A percentile compares a stretch with the other conserved stretches of the same genome.
These are phyloP conservation scores for Drosophila infuscata DNA, from an alignment of 2,888 invertebrate species.

Conservation along the genomic window DNA sequence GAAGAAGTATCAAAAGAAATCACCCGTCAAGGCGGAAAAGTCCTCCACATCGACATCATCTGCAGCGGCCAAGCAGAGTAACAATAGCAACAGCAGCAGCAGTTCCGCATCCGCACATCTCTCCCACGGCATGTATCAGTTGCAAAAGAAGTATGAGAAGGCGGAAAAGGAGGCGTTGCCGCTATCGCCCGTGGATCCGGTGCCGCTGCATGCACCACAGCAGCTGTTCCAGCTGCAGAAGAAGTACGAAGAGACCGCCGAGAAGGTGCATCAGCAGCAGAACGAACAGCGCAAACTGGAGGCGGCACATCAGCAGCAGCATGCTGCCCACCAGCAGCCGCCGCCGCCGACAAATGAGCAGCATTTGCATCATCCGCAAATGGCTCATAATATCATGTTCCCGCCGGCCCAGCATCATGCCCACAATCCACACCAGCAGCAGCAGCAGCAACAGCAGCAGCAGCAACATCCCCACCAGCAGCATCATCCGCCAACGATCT, in stretches of 20 bases:
- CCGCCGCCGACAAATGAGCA: conserved; percentile 83
- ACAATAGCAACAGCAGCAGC: conserved; percentile 64
- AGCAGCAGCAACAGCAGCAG: conserved; percentile 67
- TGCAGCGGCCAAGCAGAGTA: conserved; percentile 63
- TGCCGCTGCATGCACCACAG: conserved; percentile 78
- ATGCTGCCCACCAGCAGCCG: conserved; percentile 79
- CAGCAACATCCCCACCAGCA: conserved; percentile 63
- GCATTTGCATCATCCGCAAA: conserved; percentile 83
- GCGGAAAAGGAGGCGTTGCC: conserved; percentile 82
- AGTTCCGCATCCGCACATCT: conserved; percentile 69
- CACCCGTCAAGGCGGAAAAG: conserved; percentile 80
- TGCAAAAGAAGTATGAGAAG: conserved; percentile 83
- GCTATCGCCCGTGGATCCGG: conserved; percentile 81
- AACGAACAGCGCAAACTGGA: conserved; percentile 83
- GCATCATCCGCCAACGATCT: conserved; percentile 81
- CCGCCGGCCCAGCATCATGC: conserved; percentile 82
- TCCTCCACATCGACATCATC: conserved; percentile 69
- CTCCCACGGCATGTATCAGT: conserved; percentile 83
- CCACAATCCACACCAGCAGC: conserved; percentile 82
- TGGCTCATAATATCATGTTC: conserved; percentile 84
- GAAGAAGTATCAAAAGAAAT: conserved; percentile 83
- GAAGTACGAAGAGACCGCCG: conserved; percentile 82
- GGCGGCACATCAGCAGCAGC: conserved; percentile 79
- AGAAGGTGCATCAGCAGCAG: conserved; percentile 83
- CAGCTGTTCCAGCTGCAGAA: conserved; percentile 83